phyloP scores from a whole-genome alignment of 2,797 vertebrate species.

The Galago senegalensis region DNA sequence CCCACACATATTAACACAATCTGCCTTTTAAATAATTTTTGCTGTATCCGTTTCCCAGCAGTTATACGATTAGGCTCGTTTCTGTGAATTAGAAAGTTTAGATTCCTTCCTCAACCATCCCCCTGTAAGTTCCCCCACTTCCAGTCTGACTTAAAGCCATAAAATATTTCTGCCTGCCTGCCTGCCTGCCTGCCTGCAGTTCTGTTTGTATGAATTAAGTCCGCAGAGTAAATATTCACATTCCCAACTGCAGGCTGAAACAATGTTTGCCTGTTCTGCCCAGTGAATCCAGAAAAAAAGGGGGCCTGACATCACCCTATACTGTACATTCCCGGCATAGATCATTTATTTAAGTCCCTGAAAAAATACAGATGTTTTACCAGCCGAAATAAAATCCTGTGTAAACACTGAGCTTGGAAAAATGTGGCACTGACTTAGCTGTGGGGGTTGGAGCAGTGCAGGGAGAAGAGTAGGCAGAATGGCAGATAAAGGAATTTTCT shows the following conservation, averaged over 20 bases:
- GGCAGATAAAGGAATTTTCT: constrained; percentile 69
- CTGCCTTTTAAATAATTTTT: constrained; percentile 76
- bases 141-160: constrained; percentile 85
- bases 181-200: constrained; percentile 84
- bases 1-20: background rate
- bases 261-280: constrained; percentile 89
- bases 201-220: constrained; percentile 89
- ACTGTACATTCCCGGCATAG: constrained; percentile 86
- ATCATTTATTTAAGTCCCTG: constrained; percentile 87
- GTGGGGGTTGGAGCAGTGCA: constrained; percentile 64
- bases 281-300: constrained; percentile 80
- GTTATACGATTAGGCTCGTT: constrained; percentile 78
- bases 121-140: background rate
- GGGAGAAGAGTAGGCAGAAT: constrained; percentile 76
- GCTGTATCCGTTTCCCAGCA: constrained; percentile 62
- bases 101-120: constrained; percentile 73
- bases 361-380: constrained; percentile 89
- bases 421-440: constrained; percentile 80
- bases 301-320: constrained; percentile 87
- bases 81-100: constrained; percentile 80
- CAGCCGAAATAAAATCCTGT: constrained; percentile 88
- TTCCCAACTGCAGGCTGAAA: constrained; percentile 88
- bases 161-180: constrained; percentile 84
- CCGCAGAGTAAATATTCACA: constrained; percentile 91
- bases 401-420: constrained; percentile 86